These are phyloP conservation scores for Gadopsis marmoratus DNA, from an alignment of 2,797 vertebrate genomes.

Conservation along the genomic window DNA sequence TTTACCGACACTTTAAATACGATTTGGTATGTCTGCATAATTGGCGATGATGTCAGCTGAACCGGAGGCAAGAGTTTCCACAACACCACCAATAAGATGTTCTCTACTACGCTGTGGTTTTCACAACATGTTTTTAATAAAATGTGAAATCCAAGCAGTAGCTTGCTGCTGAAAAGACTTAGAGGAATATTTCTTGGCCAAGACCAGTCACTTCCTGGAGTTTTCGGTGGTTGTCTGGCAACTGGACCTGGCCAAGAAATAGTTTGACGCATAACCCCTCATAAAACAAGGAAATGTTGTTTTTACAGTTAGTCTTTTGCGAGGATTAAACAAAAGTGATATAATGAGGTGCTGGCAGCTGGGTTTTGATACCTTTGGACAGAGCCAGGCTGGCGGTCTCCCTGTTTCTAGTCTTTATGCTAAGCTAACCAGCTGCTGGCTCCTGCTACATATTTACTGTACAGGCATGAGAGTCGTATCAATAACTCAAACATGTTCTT, in stretches of 20 bases:
- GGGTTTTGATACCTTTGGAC: neutral
- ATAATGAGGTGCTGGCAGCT: neutral
- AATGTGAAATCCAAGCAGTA: neutral
- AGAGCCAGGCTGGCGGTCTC: neutral
- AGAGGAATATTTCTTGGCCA: neutral
- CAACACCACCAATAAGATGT: neutral
- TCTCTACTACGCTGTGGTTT: neutral
- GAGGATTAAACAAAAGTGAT: neutral
- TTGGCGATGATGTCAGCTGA: neutral
- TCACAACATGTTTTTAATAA: neutral
- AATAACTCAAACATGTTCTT: no score
- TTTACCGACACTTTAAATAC: neutral
- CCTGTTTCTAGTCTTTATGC: neutral
- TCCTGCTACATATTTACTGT: neutral
- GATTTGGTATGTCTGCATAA: neutral
- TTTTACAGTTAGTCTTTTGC: neutral
- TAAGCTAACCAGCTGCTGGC: neutral
- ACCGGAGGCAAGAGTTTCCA: neutral
- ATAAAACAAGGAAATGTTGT: neutral
- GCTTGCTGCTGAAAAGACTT: neutral
- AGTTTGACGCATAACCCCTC: neutral
- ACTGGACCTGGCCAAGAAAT: neutral
- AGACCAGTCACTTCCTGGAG: neutral
- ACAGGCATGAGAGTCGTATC: neutral
- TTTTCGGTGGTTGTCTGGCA: neutral